These are phyloP conservation scores for Euthynnus affinis DNA, from an alignment of 2,797 vertebrate genomes.

Conservation along the genomic window DNA sequence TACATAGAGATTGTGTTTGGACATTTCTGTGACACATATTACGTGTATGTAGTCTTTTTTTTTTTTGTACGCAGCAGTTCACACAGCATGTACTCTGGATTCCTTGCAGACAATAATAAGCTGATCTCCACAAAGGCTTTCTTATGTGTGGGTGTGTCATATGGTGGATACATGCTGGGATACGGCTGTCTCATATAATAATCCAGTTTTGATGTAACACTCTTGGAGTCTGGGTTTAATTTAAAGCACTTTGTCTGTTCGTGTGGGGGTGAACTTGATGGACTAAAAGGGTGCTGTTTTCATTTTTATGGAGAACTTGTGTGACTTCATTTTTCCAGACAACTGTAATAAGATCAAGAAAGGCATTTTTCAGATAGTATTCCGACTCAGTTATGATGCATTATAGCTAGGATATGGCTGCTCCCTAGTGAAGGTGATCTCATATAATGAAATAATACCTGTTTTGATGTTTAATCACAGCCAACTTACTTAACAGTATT, in stretches of 20 bases:
- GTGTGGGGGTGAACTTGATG: not conserved
- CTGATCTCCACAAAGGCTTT: constrained; percentile 28
- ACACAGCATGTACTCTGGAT: constrained; percentile 7
- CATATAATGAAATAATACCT: constrained; percentile 48
- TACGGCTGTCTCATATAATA: constrained; percentile 25
- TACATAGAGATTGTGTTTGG: not conserved
- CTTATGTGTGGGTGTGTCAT: constrained; percentile 35
- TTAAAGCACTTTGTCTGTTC: constrained; percentile 19
- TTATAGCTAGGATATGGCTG: not conserved
- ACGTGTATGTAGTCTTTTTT: not conserved
- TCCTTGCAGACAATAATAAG: constrained; percentile 28
- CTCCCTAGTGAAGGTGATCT: constrained; percentile 21
- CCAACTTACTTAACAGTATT: constrained; percentile 55
- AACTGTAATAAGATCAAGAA: constrained; percentile 25
- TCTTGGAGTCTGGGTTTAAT: constrained; percentile 30
- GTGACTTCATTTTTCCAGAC: constrained; percentile 31
- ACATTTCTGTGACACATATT: not conserved
- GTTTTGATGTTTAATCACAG: constrained; percentile 62
- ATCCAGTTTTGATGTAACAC: constrained; percentile 41
- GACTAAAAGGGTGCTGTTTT: constrained; percentile 29
- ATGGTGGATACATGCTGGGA: constrained; percentile 35
- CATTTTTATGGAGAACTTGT: constrained; percentile 45
- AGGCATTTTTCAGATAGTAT: not conserved
- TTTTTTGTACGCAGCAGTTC: not conserved
- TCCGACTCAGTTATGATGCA: constrained; percentile 12